Conservation (phyloP, 2,797 vertebrate genomes). For the Erpetoichthys calabaricus region DNA sequence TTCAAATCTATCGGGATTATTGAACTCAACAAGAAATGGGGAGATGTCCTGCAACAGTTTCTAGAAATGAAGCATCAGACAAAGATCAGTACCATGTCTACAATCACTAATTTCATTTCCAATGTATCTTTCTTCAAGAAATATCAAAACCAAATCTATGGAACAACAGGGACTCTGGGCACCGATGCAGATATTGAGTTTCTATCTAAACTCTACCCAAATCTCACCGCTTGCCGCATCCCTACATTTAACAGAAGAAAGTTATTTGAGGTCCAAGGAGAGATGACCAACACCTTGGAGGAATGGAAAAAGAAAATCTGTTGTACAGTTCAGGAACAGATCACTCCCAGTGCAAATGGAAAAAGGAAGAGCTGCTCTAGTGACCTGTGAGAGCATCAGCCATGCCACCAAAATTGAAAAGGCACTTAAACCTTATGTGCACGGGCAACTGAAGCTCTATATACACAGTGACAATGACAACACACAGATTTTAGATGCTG, state of each 20-base stretch:
- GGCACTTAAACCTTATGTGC: slow-evolving; percentile 1
- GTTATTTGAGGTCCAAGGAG: slow-evolving; percentile 35
- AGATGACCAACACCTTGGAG: slow-evolving; percentile 10
- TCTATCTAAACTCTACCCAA: slow-evolving; percentile 29
- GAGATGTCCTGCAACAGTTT: slow-evolving; percentile 44
- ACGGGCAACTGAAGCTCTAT: slow-evolving; percentile 20
- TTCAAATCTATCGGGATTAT: slow-evolving; percentile 36
- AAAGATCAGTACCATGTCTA: slow-evolving; percentile 33
- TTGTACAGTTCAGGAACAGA: slow-evolving; percentile 17
- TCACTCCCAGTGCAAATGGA: slow-evolving; percentile 8
- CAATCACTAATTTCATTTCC: slow-evolving; percentile 47
- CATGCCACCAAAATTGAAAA: slow-evolving; percentile 16
- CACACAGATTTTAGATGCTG: slow-evolving; percentile 7
- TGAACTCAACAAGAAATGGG: slow-evolving; percentile 29
- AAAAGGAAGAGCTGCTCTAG: slow-evolving; percentile 28
- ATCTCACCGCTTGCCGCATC: slow-evolving; percentile 31
- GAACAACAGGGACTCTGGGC: slow-evolving; percentile 43
- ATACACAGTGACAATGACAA: slow-evolving; percentile 38
- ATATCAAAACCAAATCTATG: slow-evolving; percentile 34
- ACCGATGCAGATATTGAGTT: slow-evolving; percentile 27
- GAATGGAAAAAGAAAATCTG: slow-evolving; percentile 32
- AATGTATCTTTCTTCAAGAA: slow-evolving; percentile 31
- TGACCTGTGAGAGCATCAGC: slow-evolving; percentile 44
- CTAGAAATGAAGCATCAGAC: slow-evolving; percentile 41
- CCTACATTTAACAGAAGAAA: slow-evolving; percentile 37